Conservation (phyloP, 2,797 vertebrate genomes). For the Euthynnus affinis region DNA sequence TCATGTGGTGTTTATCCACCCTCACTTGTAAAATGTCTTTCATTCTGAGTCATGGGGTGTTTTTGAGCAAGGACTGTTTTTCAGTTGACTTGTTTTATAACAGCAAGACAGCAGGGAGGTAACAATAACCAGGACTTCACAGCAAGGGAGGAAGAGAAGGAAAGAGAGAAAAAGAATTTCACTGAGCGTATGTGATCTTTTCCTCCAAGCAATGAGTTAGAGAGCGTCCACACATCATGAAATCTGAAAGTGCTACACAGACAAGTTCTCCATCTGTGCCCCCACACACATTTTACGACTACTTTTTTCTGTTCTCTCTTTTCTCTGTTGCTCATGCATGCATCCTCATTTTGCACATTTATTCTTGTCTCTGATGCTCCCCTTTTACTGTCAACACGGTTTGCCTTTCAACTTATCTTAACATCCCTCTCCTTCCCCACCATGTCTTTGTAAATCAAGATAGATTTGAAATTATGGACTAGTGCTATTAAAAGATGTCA, state of each 20-base stretch:
- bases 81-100: conserved; percentile 75
- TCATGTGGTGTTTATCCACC: conserved; percentile 49
- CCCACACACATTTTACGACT: conserved; percentile 58
- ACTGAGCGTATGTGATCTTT: conserved; percentile 68
- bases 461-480: conserved; percentile 2
- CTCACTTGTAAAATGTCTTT: conserved; percentile 54
- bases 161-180: conserved; percentile 50
- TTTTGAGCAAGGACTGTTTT: conserved; percentile 65
- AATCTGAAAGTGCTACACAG: conserved; percentile 74
- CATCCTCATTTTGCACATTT: conserved; percentile 47
- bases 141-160: conserved; percentile 49
- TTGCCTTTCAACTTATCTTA: conserved; percentile 26
- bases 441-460: conserved; percentile 20
- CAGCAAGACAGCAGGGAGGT: conserved; percentile 69
- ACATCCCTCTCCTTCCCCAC: not conserved
- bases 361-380: conserved; percentile 37
- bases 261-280: conserved; percentile 77
- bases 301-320: conserved; percentile 42
- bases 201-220: conserved; percentile 75
- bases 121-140: conserved; percentile 76
- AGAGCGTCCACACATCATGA: conserved; percentile 75
- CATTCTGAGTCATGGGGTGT: conserved; percentile 62
- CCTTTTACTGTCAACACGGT: conserved; percentile 27
- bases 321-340: conserved; percentile 27
- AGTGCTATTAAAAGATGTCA: conserved; percentile 24